Conservation (phyloP, 2,113 vertebrate species). For the Chaetura pelagica region DNA sequence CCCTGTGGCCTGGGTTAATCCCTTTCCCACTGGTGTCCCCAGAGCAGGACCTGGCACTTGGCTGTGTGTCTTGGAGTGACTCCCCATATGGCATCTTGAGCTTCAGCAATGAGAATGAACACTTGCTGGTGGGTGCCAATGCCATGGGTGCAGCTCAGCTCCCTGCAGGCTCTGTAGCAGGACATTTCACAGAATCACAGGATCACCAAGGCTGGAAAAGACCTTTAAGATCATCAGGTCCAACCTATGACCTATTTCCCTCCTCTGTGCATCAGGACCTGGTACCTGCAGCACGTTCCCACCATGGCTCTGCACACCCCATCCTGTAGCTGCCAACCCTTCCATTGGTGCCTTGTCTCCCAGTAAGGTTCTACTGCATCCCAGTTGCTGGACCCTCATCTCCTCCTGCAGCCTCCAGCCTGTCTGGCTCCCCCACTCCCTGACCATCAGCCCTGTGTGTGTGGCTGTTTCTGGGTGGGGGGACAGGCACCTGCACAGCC, state of each 20-base stretch:
- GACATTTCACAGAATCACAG: too few relatives aligned
- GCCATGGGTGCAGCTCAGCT: not conserved
- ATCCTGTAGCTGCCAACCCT: not conserved
- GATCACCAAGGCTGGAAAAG: too few relatives aligned
- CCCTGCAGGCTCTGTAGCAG: not conserved
- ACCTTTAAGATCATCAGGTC: too few relatives aligned
- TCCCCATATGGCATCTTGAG: not conserved
- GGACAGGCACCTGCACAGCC: not conserved
- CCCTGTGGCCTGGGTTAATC: not conserved
- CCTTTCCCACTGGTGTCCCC: not conserved
- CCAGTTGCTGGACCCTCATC: accelerated
- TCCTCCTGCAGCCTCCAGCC: not conserved
- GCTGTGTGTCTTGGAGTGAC: not conserved
- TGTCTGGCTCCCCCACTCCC: accelerated
- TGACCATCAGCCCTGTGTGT: not conserved
- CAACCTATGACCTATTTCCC: not conserved
- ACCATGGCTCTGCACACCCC: not conserved
- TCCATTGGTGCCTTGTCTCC: accelerated
- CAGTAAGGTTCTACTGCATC: not conserved
- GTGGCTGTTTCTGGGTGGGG: accelerated
- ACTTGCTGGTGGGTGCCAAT: not conserved
- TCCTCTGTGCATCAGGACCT: not conserved
- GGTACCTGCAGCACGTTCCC: not conserved
- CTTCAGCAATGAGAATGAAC: not conserved
- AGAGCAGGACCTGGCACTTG: not conserved